These are phyloP conservation scores for Channa striata DNA, from an alignment of 2,797 vertebrate genomes.

Conservation along the genomic window DNA sequence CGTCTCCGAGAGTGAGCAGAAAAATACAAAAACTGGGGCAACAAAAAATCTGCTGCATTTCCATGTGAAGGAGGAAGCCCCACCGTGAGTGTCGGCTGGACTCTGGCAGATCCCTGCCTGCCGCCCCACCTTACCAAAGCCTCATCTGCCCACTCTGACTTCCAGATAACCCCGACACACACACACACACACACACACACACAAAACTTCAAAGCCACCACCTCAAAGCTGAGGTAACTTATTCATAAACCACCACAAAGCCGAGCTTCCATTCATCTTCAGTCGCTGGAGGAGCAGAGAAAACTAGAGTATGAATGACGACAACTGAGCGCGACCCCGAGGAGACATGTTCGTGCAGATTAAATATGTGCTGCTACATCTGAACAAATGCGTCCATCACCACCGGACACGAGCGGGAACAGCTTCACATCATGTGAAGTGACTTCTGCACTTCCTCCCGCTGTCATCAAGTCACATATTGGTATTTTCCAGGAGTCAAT, in stretches of 20 bases:
- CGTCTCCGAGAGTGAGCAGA: constrained; percentile 38
- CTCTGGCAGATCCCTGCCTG: constrained; percentile 24
- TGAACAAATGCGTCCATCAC: no score
- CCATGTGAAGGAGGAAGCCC: constrained; percentile 72
- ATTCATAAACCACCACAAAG: constrained; percentile 42
- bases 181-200: constrained; percentile 2
- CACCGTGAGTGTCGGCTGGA: constrained; percentile 37
- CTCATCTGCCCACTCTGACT: constrained; percentile 49
- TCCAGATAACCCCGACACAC: constrained; percentile 43
- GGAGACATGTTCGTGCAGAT: constrained; percentile 8
- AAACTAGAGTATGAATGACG: constrained; percentile 23
- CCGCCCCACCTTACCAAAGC: constrained; percentile 32
- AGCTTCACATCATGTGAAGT: background rate
- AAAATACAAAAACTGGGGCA: constrained; percentile 33
- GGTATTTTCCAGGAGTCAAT: background rate
- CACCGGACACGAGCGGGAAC: background rate
- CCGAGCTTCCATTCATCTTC: constrained; percentile 22
- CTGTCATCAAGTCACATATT: background rate
- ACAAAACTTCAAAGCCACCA: constrained; percentile 42
- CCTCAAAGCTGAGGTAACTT: constrained; percentile 44
- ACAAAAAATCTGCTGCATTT: constrained; percentile 66
- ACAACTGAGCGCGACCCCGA: constrained; percentile 5
- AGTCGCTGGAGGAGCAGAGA: constrained; percentile 10
- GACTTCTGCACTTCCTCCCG: background rate
- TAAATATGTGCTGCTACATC: no score